These are phyloP conservation scores for Gandaritis pyraliata DNA, from an alignment of 2,888 invertebrate genomes.

Conservation along the genomic window DNA sequence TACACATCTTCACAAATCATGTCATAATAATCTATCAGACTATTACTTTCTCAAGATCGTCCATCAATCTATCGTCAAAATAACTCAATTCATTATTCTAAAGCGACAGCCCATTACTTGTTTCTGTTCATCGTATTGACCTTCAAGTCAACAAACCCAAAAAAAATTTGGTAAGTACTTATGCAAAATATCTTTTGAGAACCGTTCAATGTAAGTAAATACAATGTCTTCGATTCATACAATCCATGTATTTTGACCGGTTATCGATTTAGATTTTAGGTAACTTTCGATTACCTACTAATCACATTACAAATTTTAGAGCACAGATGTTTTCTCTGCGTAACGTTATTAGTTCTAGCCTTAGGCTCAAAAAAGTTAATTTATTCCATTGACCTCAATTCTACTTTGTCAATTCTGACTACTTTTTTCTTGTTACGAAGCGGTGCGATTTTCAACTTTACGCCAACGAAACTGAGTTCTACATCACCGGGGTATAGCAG, in stretches of 20 bases:
- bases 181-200: not conserved
- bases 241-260: not conserved
- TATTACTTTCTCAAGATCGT: conserved; percentile 29
- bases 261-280: not conserved
- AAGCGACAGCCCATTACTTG: conserved; percentile 36
- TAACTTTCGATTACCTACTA: conserved; percentile 2
- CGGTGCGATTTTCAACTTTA: conserved; percentile 18
- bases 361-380: conserved; percentile 17
- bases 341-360: conserved; percentile 12
- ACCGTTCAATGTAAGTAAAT: not conserved
- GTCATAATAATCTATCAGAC: conserved; percentile 7
- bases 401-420: conserved; percentile 26
- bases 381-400: conserved; percentile 22
- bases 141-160: not conserved
- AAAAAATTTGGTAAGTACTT: not conserved
- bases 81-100: conserved; percentile 35
- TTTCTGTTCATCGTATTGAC: conserved; percentile 23
- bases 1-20: too few species aligned
- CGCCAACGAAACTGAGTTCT: not conserved
- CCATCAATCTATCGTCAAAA: conserved; percentile 32
- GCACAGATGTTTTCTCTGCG: conserved; percentile 19
- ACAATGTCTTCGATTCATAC: not conserved
- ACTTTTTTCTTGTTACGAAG: conserved; percentile 43
- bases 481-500: not conserved
- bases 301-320: conserved; percentile 22